phyloP scores from a whole-genome alignment of 2,888 invertebrate genomes.

The Choristoneura rosaceana region DNA sequence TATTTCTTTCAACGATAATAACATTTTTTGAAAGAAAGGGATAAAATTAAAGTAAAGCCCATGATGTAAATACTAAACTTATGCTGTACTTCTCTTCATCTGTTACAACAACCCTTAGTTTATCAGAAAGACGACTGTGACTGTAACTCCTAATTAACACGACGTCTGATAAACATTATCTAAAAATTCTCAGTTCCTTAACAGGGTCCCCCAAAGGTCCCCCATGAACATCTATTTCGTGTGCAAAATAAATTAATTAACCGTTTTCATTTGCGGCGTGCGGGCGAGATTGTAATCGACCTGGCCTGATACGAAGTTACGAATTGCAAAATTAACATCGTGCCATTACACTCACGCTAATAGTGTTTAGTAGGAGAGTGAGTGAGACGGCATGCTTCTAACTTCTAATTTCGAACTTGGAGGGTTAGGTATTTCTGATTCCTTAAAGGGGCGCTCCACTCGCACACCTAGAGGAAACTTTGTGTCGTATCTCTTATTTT shows the following conservation, averaged over 20 bases:
- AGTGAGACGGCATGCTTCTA: too few species aligned
- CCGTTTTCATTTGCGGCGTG: conserved; percentile 33
- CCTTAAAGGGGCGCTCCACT: not conserved
- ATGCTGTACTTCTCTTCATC: not conserved
- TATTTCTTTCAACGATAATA: too few species aligned
- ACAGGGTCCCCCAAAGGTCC: not conserved
- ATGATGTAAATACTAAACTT: too few species aligned
- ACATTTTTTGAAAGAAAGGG: too few species aligned
- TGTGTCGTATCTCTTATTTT: not conserved
- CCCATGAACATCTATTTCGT: not conserved
- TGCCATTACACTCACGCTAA: too few species aligned
- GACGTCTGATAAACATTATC: not conserved
- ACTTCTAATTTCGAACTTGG: too few species aligned
- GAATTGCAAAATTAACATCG: too few species aligned
- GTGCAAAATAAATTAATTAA: conserved; percentile 32
- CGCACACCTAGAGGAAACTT: not conserved
- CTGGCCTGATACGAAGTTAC: too few species aligned
- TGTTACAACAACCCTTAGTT: not conserved
- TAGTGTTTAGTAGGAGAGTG: too few species aligned
- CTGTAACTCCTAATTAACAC: not conserved
- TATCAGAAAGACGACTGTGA: too few species aligned
- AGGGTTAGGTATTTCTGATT: conserved; percentile 2
- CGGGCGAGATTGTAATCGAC: conserved; percentile 28
- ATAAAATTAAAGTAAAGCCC: too few species aligned
- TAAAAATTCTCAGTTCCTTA: conserved; percentile 9